Conservation (phyloP, 2,797 vertebrate genomes). For the Xenentodon cancila region DNA sequence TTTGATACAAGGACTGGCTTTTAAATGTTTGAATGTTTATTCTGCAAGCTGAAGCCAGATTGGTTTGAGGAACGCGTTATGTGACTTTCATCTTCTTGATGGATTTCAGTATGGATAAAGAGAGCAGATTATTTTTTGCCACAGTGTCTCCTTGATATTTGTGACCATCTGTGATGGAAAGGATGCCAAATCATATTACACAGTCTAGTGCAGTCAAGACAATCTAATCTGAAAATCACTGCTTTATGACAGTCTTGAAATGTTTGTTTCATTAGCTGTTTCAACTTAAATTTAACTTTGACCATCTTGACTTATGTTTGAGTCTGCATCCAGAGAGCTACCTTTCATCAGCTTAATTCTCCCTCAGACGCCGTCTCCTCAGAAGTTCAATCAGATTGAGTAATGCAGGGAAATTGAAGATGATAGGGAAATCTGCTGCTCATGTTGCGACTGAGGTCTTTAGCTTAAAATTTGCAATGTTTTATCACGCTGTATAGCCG, state of each 20-base stretch:
- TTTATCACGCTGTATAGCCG: neutral
- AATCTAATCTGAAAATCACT: constrained; percentile 14
- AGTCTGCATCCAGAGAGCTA: constrained; percentile 31
- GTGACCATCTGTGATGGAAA: constrained; percentile 17
- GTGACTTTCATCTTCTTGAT: constrained; percentile 29
- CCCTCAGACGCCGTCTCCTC: constrained; percentile 41
- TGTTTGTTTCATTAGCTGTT: constrained; percentile 38
- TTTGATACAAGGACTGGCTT: constrained; percentile 27
- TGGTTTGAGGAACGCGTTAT: constrained; percentile 16
- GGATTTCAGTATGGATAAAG: neutral
- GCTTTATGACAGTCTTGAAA: constrained; percentile 22
- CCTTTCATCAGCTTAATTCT: constrained; percentile 55
- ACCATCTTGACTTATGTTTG: constrained; percentile 41
- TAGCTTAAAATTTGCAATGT: constrained; percentile 13
- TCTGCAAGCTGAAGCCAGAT: constrained; percentile 17
- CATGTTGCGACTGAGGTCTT: constrained; percentile 18
- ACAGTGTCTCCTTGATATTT: constrained; percentile 6
- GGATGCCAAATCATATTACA: constrained; percentile 14
- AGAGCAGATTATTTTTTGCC: constrained; percentile 12
- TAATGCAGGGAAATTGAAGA: constrained; percentile 42
- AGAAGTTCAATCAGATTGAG: constrained; percentile 52
- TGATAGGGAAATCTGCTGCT: constrained; percentile 27
- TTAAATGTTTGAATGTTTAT: constrained; percentile 28
- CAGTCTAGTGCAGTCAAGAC: neutral
- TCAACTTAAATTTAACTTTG: constrained; percentile 32